These are phyloP conservation scores for Pipra filicauda DNA, from an alignment of 2,113 vertebrate species.

Conservation along the genomic window DNA sequence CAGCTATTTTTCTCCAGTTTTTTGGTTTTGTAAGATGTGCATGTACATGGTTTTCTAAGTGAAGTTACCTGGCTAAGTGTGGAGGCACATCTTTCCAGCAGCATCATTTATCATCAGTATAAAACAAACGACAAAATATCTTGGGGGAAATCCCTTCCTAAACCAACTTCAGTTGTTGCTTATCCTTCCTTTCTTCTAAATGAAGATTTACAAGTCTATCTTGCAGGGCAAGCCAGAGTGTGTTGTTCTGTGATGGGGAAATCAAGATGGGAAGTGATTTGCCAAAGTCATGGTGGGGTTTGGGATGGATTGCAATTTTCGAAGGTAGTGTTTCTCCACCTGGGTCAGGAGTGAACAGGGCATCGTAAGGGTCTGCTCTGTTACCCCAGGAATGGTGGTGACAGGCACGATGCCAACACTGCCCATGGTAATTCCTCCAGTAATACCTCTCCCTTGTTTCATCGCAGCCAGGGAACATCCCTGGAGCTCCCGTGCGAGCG, in stretches of 20 bases:
- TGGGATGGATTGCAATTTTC: not conserved
- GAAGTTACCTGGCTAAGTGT: not conserved
- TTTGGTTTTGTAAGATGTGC: not conserved
- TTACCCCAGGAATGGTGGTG: not conserved
- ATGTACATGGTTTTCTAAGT: accelerated
- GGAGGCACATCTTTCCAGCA: not conserved
- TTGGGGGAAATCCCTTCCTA: not conserved
- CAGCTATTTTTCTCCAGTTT: not conserved
- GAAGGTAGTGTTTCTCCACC: not conserved
- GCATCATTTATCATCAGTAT: not conserved
- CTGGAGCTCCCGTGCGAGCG: slow-evolving; percentile 67
- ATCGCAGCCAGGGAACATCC: slow-evolving; percentile 72
- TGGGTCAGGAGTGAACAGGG: not conserved
- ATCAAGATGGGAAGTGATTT: not conserved
- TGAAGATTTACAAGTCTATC: not conserved
- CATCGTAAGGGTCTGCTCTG: not conserved
- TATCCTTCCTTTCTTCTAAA: not conserved
- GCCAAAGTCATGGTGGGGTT: not conserved
- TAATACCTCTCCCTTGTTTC: not conserved
- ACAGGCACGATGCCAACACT: not conserved
- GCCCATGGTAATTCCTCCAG: not conserved
- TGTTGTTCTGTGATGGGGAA: not conserved
- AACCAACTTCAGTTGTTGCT: not conserved
- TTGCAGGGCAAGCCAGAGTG: not conserved
- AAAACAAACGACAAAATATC: not conserved